These are phyloP conservation scores for Macaria liturata DNA, from an alignment of 2,888 invertebrate species.

Conservation along the genomic window DNA sequence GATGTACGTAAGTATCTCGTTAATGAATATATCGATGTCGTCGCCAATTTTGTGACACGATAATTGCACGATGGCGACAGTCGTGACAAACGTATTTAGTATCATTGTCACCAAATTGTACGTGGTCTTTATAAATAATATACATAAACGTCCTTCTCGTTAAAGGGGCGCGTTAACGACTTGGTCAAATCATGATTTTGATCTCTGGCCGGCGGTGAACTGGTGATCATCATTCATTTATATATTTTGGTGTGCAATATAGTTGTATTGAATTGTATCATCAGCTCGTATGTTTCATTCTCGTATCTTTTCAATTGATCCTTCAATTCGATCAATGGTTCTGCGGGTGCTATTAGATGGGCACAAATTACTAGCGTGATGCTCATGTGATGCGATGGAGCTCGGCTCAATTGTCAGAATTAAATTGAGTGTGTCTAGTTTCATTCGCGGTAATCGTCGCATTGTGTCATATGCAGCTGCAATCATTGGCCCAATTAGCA, in stretches of 20 bases:
- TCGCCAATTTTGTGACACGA: slow-evolving; percentile 1
- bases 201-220: no score
- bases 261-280: no score
- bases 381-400: slow-evolving; percentile 34
- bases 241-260: neutral
- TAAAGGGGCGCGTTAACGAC: slow-evolving; percentile 24
- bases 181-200: slow-evolving; percentile 18
- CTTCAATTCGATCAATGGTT: slow-evolving; percentile 4
- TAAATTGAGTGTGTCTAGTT: slow-evolving; percentile 60
- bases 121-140: neutral
- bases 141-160: slow-evolving; percentile 14
- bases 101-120: slow-evolving; percentile 17
- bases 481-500: neutral
- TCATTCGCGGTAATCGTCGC: slow-evolving; percentile 55
- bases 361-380: slow-evolving; percentile 20
- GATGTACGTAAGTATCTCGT: neutral
- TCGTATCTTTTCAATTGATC: slow-evolving; percentile 6
- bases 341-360: neutral
- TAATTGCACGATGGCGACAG: slow-evolving; percentile 3
- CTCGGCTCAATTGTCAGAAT: slow-evolving; percentile 62
- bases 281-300: neutral
- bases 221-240: neutral
- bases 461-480: slow-evolving; percentile 35
- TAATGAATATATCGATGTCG: neutral
- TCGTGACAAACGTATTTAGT: slow-evolving; percentile 13